Conservation (phyloP, 2,113 vertebrate species). For the Gnathonemus echidnorhynchus region DNA sequence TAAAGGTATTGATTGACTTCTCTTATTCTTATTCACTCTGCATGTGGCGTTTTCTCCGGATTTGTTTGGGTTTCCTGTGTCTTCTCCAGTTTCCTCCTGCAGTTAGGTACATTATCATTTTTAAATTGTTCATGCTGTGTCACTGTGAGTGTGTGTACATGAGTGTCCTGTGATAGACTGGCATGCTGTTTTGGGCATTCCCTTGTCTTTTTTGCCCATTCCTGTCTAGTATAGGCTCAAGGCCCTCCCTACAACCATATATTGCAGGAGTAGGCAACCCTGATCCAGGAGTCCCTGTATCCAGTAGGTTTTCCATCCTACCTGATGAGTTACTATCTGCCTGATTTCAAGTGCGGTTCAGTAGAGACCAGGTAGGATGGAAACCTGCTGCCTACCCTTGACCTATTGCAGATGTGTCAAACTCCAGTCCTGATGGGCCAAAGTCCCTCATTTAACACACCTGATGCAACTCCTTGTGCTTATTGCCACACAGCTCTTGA, state of each 20-base stretch:
- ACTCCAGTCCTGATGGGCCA: too few species aligned
- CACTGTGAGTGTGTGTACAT: background rate
- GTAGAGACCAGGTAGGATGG: background rate
- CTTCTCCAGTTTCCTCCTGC: background rate
- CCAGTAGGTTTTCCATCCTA: background rate
- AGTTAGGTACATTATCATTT: background rate
- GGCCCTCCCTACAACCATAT: background rate
- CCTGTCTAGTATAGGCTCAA: background rate
- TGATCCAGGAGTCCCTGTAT: background rate
- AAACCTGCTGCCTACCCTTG: background rate
- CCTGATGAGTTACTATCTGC: background rate
- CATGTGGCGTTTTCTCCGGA: background rate
- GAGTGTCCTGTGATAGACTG: background rate
- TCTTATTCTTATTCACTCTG: background rate
- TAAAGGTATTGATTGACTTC: constrained; percentile 61
- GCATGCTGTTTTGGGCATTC: background rate
- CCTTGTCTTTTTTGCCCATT: background rate
- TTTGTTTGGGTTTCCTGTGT: background rate
- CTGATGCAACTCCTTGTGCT: too few species aligned
- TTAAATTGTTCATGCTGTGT: background rate
- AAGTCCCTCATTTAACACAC: too few species aligned
- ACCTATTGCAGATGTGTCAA: background rate
- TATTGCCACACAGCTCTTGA: too few species aligned
- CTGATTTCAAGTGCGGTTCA: background rate
- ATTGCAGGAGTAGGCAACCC: background rate